Conservation (phyloP, 2,888 invertebrate species). For the Netelia inedita region DNA sequence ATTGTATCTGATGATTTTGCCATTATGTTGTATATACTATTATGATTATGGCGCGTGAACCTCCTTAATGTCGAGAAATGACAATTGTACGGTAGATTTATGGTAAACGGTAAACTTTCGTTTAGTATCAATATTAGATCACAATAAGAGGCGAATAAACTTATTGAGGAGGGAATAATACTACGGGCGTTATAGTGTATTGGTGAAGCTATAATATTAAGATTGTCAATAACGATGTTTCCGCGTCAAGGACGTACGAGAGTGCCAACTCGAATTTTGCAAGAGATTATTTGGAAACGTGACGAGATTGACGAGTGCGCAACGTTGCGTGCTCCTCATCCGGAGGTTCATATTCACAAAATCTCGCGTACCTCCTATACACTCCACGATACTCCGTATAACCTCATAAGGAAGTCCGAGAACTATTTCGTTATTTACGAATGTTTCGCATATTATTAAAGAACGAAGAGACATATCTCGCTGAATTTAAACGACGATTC, state of each 20-base stretch:
- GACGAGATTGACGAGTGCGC: conserved; percentile 22
- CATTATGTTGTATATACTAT: too few relatives aligned
- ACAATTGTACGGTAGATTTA: neutral
- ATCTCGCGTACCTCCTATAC: neutral
- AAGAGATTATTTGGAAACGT: conserved; percentile 57
- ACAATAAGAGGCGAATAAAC: conserved; percentile 26
- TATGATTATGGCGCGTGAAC: too few relatives aligned
- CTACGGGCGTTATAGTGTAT: neutral
- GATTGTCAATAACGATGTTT: conserved; percentile 48
- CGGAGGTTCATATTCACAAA: conserved; percentile 28
- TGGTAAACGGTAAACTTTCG: conserved; percentile 2
- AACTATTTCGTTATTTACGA: neutral
- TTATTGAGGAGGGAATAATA: conserved; percentile 2
- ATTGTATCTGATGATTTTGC: too few relatives aligned
- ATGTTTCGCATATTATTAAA: conserved; percentile 1
- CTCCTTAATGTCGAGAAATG: neutral
- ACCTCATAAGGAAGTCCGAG: conserved; percentile 5
- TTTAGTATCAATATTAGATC: neutral
- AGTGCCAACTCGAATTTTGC: conserved; percentile 52
- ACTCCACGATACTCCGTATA: neutral
- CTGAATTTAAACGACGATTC: neutral
- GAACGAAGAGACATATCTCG: neutral
- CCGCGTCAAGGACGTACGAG: conserved; percentile 24
- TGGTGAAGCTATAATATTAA: conserved; percentile 12
- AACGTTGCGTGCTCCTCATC: conserved; percentile 30